These are phyloP conservation scores for rat (Rattus norvegicus) DNA, from an alignment of 2,113 vertebrate genomes.

Conservation along the genomic window GRCr8 NC_086026.1:69860501-69861000, in stretches of 20 bases:
- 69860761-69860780: neutral
- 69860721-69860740: neutral
- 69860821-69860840: neutral
- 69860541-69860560: neutral
- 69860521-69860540: neutral
- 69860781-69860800: neutral
- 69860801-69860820: neutral
- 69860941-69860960: neutral
- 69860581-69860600: neutral
- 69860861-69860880: neutral
- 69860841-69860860: neutral
- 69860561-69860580: neutral
- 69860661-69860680: neutral
- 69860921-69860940: neutral
- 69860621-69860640: neutral
- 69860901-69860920: neutral
- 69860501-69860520: neutral
- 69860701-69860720: neutral
- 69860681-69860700: neutral
- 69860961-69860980: neutral
- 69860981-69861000: neutral
- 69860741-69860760: neutral
- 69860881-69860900: neutral
- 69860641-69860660: neutral
- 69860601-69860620: neutral